A percentile compares a stretch with the other conserved stretches of the same genome.
These are phyloP conservation scores for Actinopyga echinites DNA, from an alignment of 53 echinoderm and acorn worm species.

Conservation along the genomic window DNA sequence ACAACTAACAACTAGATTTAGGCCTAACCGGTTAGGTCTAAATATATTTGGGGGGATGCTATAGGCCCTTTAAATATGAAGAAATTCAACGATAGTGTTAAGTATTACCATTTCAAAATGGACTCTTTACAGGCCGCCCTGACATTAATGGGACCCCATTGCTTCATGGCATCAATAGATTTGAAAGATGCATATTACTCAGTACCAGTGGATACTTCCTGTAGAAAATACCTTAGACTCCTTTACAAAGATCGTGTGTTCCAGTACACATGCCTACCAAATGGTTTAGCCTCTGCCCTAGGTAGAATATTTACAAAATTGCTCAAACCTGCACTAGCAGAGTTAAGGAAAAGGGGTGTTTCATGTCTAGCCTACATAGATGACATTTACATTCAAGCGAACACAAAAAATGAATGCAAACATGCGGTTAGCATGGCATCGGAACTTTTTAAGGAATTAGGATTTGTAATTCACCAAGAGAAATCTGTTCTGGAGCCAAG, in stretches of 20 bases:
- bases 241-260: neutral
- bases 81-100: no score
- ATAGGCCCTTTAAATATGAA: no score
- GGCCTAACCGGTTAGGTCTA: no score
- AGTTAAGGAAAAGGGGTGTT: conserved; percentile 9
- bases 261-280: conserved; percentile 31
- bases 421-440: neutral
- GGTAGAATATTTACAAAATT: neutral
- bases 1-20: no score
- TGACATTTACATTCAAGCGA: conserved; percentile 22
- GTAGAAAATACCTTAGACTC: conserved; percentile 18
- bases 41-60: no score
- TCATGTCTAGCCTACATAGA: conserved; percentile 12
- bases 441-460: neutral
- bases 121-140: no score
- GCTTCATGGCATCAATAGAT: no score
- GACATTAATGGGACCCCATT: neutral
- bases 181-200: no score
- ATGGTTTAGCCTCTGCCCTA: conserved; percentile 22
- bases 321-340: conserved; percentile 30
- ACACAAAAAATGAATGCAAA: neutral
- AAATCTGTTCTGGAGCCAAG: conserved; percentile 19
- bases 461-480: conserved; percentile 25
- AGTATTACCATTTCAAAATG: no score
- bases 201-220: neutral